phyloP scores from a whole-genome alignment of 2,797 vertebrate genomes.

The Cichlasoma orientale region DNA sequence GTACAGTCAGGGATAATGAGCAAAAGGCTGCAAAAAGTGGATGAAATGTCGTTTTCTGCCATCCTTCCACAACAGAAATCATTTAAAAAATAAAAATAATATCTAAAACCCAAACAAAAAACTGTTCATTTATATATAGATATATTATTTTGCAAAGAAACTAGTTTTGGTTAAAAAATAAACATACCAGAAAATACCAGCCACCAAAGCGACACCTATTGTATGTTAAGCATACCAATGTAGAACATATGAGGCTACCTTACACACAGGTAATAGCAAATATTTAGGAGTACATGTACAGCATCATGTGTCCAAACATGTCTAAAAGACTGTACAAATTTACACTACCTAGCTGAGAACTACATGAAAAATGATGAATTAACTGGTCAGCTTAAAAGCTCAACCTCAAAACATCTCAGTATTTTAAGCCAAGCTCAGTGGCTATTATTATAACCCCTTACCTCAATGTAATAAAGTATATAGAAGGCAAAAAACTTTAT shows the following conservation, averaged over 20 bases:
- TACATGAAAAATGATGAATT: slow-evolving; percentile 85
- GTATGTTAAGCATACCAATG: slow-evolving; percentile 89
- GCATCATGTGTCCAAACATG: slow-evolving; percentile 91
- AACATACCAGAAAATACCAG: slow-evolving; percentile 78
- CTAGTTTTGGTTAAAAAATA: slow-evolving; percentile 79
- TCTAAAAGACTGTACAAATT: slow-evolving; percentile 99
- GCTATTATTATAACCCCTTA: slow-evolving; percentile 57
- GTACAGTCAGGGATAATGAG: slow-evolving; percentile 85
- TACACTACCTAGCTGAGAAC: slow-evolving; percentile 92
- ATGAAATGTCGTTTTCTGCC: slow-evolving; percentile 84
- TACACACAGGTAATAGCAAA: slow-evolving; percentile 89
- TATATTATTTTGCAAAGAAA: slow-evolving; percentile 86
- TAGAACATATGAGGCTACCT: slow-evolving; percentile 94
- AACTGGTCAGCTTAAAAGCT: slow-evolving; percentile 58
- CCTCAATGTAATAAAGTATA: slow-evolving; percentile 67
- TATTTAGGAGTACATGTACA: slow-evolving; percentile 90
- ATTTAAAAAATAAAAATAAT: slow-evolving; percentile 40
- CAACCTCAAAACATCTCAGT: slow-evolving; percentile 65
- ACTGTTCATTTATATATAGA: slow-evolving; percentile 87
- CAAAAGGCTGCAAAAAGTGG: slow-evolving; percentile 86
- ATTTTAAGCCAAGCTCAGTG: slow-evolving; percentile 58
- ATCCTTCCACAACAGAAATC: slow-evolving; percentile 55
- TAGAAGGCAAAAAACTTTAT: slow-evolving; percentile 66
- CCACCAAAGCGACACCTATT: slow-evolving; percentile 93
- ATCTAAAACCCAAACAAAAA: slow-evolving; percentile 80